Conservation (phyloP, 2,888 invertebrate genomes). For the Lutraria lutraria region DNA sequence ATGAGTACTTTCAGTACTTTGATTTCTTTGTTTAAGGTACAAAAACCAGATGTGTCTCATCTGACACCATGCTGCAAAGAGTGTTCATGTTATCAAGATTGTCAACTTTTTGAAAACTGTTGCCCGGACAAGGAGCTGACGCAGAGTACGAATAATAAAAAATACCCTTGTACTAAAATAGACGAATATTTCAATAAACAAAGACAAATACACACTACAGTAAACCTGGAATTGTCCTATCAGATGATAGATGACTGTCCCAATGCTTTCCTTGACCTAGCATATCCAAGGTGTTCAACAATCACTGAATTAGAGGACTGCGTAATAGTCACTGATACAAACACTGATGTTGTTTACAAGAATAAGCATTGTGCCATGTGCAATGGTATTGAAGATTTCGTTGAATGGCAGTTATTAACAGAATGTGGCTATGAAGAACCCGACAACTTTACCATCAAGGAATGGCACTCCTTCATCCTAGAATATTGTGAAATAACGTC, state of each 20-base stretch:
- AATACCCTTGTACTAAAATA: not conserved
- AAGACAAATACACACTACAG: not conserved
- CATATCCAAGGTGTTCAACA: not conserved
- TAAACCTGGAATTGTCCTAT: not conserved
- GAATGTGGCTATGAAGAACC: too few relatives aligned
- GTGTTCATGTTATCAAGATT: constrained; percentile 10
- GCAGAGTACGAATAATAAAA: too few relatives aligned
- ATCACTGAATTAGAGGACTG: not conserved
- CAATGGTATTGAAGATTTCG: not conserved
- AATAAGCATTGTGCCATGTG: constrained; percentile 6
- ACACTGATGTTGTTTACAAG: not conserved
- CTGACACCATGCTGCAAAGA: not conserved
- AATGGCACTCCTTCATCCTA: not conserved
- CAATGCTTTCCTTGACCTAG: not conserved
- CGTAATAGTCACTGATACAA: not conserved
- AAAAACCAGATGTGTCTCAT: not conserved
- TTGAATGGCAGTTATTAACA: not conserved
- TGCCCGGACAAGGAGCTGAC: not conserved
- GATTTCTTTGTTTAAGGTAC: not conserved
- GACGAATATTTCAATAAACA: not conserved
- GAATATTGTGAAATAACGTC: not conserved
- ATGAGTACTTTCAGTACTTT: too few relatives aligned
- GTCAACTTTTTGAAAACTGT: not conserved
- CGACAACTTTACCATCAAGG: not conserved
- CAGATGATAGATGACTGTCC: constrained; percentile 12